Base-by-base conservation (phyloP, 2,113 vertebrate species). In the Planiliza haematocheilus region DNA sequence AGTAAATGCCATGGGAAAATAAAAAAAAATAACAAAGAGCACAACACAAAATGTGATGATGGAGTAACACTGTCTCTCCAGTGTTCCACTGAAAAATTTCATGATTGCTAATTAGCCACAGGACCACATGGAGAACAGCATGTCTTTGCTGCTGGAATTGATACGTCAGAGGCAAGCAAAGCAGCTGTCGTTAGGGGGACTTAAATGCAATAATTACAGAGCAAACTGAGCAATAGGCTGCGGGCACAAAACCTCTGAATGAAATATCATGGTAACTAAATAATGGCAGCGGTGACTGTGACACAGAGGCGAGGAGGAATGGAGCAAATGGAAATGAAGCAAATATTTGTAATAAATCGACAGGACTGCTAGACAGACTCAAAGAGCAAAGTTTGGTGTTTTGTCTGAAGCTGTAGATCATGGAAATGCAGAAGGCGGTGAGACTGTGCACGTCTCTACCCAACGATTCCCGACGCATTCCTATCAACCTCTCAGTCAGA, bases 81-180 rank as follows among this genome's bases (percentile, higher is more conserved):
- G 51, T 84, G 65, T 63, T 75, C 69, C 24, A 63, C 53, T 48
- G 36, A 69, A 66, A 84, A 50, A 52, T 41, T 50, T 49, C 49
- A 61, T 74, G 57, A 52, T 49, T 76, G 43, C 69, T 90, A 90
- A 91, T 88, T 88, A 86, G 78, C 74, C 58, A 55, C 39, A 61
- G 56, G 77, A 85, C 62, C 79, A 81, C 82, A 77, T 75, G 71
- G 61, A 81, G 68, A 79, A 81, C 77, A 73, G 50, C 59, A 52
- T 70, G 76, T 63, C 65, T 68, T 38, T 74, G 67, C 77, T 66
- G 71, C 62, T 80, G 85, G 62, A 79, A 67, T 74, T 81, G 68
- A 78, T 79, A 79, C 67, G 63, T 70, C 60, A 79, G 78, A 81
- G 55, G 52, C 49, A 55, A 64, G 70, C 20, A 64, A 74, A 79